These are phyloP conservation scores for Actinemys pallida DNA, from an alignment of 2,113 vertebrate genomes.

Conservation along the genomic window DNA sequence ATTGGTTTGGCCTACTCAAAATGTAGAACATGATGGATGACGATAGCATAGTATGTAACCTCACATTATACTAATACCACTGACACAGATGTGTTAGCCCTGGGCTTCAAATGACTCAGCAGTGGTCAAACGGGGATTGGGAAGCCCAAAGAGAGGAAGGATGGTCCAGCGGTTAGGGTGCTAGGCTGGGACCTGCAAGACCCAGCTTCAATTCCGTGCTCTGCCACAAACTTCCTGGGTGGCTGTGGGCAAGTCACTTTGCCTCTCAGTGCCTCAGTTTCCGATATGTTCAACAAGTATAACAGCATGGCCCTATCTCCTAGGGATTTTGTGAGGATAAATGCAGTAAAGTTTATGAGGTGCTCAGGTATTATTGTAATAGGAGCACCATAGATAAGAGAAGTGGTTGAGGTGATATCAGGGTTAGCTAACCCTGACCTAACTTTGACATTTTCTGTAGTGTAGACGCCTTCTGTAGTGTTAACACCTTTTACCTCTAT, in stretches of 20 bases:
- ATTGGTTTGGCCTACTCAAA: not conserved
- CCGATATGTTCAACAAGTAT: not conserved
- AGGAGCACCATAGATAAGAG: not conserved
- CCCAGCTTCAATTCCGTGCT: not conserved
- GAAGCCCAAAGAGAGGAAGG: not conserved
- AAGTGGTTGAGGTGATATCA: not conserved
- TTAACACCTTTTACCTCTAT: not conserved
- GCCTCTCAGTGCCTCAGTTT: not conserved
- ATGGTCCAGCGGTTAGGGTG: not conserved
- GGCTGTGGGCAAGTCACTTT: not conserved
- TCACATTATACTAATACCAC: not conserved
- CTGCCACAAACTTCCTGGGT: not conserved
- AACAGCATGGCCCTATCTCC: not conserved
- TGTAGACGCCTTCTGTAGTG: not conserved
- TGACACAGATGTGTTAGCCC: not conserved
- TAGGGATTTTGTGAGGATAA: not conserved
- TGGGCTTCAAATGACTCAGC: not conserved
- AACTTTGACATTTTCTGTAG: not conserved
- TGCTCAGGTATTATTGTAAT: not conserved
- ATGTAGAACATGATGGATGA: not conserved
- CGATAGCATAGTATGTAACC: too few relatives aligned
- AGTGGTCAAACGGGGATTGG: not conserved
- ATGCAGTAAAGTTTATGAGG: not conserved
- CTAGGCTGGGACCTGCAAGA: not conserved
- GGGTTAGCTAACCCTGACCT: not conserved